phyloP scores from a whole-genome alignment of 2,113 vertebrate species.

The Camelus dromedarius region DNA sequence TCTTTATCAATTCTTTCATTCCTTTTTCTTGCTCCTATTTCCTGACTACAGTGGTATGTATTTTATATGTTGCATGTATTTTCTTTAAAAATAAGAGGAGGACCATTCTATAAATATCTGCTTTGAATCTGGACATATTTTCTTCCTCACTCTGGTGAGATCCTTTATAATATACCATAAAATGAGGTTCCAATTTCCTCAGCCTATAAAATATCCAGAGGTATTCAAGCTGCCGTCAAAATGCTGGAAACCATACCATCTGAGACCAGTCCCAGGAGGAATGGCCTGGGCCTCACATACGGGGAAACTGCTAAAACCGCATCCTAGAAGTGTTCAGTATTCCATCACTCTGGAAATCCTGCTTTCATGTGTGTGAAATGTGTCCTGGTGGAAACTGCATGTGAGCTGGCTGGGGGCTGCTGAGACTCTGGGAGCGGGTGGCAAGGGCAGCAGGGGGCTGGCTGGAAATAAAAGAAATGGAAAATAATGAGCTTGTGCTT shows the following conservation, averaged over 20 bases:
- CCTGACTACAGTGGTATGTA: neutral
- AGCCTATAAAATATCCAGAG: constrained; percentile 53
- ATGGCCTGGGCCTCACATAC: neutral
- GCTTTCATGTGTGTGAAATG: neutral
- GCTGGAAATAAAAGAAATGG: neutral
- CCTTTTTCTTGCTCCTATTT: neutral
- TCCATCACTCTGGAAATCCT: constrained; percentile 26
- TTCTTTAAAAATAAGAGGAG: constrained; percentile 54
- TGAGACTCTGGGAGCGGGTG: neutral
- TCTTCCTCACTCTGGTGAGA: neutral
- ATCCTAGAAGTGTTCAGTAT: neutral
- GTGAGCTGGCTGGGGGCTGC: neutral
- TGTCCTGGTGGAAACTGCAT: neutral
- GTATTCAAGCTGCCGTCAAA: constrained; percentile 58
- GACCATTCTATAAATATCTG: constrained; percentile 12
- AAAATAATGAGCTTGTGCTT: neutral
- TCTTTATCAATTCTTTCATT: neutral
- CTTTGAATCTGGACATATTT: constrained; percentile 69
- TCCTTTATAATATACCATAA: constrained; percentile 67
- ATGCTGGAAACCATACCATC: constrained; percentile 9
- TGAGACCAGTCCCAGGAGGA: neutral
- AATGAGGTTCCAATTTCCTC: constrained; percentile 44
- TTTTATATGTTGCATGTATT: neutral
- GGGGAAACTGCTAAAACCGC: constrained; percentile 56
- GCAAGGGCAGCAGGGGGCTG: neutral